Base-by-base conservation (phyloP, 2,888 invertebrate species). In the Catocala nupta region DNA sequence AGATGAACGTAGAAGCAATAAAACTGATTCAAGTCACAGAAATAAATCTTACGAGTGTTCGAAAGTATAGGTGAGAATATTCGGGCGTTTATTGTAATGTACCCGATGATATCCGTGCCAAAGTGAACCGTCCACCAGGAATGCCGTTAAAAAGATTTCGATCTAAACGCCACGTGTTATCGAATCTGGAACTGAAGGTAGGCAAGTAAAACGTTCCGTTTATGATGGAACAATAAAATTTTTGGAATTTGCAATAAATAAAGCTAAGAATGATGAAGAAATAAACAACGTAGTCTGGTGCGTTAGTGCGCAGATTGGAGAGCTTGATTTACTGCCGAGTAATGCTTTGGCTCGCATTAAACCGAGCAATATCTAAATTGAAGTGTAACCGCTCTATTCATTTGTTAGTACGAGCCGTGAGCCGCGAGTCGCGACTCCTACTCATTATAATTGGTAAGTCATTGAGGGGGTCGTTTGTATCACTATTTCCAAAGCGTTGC, bases 11-110 rank as follows among this genome's bases (percentile, higher is more conserved):
- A 88, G 86, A 81, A 85, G 91, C 89, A 88, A 92, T 93, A 93
- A 93, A 93, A 92, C 90, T 89, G 89, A 92, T 90, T 89, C 90
- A 88, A 93, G 90, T 92, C 91, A 90, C 92, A 85, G 89, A 90
- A 93, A 94, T 93, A 93, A 93, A 92, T 91, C 90, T 91, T 88
- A 87, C 81, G 90, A 89, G 86, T 84, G 82, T 88, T 88, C 83
- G 73, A 85, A 87, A 86, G 84, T 83, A 86, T 89, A 91, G 91
- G 90, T 90, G 90, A 89, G 87, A 83, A 87, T 79, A 83, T 84
- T 84, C 80, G 76, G 78, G 77, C 74, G 77, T 89, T 86, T 85
- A 86, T 86, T 87, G 82, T 85, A 82, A 87, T 85, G 86, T 81
- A 83, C 80, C 77, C 74, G 80, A 77, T 79, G 80, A 81, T 81